Evolutionary conservation across 2,113 vertebrate species (phyloP), one percentile per base, ranked within the genome.

Genomic region (Istiophorus platypterus): DNA sequence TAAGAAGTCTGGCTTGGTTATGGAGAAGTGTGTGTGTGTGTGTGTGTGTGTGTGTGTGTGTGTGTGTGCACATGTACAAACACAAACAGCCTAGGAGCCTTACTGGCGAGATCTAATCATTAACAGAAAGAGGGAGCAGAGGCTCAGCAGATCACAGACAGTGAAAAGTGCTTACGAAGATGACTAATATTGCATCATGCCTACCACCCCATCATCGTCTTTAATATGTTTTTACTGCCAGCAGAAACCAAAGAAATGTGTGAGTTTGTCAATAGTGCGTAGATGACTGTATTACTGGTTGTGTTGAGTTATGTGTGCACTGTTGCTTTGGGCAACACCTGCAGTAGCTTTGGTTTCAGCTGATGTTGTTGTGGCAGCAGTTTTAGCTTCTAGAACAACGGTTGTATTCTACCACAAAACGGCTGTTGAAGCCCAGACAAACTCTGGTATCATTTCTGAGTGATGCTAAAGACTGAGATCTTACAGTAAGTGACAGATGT

Each of bases 91-190:
- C 71, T 67, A 54, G 92, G 91, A 94, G 91, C 72, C 90, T 84
- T 27, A 70, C 91, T 89, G 91, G 85, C 90, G 82, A 89, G 91
- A 85, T 90, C 76, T 93, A 93, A 94, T 94, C 92, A 92, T 91
- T 89, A 88, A 80, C 92, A 93, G 90, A 92, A 83, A 88, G 85
- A 72, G 57, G 80, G 56, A 72, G 84, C 45, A 4, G 78, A 58
- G 79, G 81, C 88, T 89, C 76, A 52, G 77, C 76, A 84, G 84
- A 93, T 92, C 90, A 89, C 84, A 92, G 85, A 88, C 86, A 89
- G 82, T 82, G 78, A 90, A 89, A 88, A 88, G 80, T 71, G 89
- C 90, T 93, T 79, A 86, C 57, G 24, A 88, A 92, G 89, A 92
- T 89, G 92, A 92, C 87, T 90, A 87, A 91, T 91, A 91, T 86